Evolutionary conservation across 2,888 invertebrate species (phyloP).

Genomic region (Tenthredo mesomela): DNA sequence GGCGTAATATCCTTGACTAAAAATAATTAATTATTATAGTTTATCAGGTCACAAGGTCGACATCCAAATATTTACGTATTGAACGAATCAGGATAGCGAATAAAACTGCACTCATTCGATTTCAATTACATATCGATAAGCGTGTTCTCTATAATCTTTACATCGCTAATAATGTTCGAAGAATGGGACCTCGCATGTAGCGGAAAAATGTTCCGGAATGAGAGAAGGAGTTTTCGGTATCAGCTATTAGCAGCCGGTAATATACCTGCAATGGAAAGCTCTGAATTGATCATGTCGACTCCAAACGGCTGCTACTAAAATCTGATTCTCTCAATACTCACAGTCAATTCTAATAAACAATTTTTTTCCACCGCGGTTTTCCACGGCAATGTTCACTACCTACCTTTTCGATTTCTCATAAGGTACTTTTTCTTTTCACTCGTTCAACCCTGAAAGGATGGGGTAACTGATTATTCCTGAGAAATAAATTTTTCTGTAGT

Average conservation of each 20-base stretch:
- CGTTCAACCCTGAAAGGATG: too few species aligned
- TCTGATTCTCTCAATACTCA: neutral
- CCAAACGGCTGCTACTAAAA: constrained; percentile 21
- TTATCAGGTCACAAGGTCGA: neutral
- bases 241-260: constrained; percentile 6
- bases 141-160: neutral
- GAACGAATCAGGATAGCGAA: neutral
- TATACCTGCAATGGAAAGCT: neutral
- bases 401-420: neutral
- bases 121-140: neutral
- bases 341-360: neutral
- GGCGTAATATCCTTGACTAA: too few species aligned
- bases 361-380: neutral
- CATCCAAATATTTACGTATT: neutral
- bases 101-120: neutral
- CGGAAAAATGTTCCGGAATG: neutral
- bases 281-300: neutral
- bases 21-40: too few species aligned
- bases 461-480: too few species aligned
- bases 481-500: too few species aligned
- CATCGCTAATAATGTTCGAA: neutral
- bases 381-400: neutral
- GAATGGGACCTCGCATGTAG: neutral
- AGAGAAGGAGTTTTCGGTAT: neutral
- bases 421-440: neutral